These are phyloP conservation scores for Danio jaintianensis DNA, from an alignment of 2,797 vertebrate genomes.

Conservation along the genomic window DNA sequence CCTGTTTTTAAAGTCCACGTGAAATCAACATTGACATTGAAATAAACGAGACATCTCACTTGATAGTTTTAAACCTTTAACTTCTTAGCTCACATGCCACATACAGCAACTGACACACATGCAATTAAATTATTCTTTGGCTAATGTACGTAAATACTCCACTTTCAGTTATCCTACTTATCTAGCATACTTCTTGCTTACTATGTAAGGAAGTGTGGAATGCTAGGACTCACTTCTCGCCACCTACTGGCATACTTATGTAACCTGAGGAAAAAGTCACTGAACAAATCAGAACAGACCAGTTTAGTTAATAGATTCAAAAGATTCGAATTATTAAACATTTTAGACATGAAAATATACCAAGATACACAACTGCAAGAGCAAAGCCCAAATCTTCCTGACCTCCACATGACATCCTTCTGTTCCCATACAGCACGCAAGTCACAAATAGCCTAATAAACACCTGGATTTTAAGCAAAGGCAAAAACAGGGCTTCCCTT, in stretches of 20 bases:
- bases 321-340: neutral
- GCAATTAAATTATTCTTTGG: neutral
- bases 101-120: neutral
- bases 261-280: neutral
- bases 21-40: no score
- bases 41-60: neutral
- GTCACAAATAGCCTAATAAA: slow-evolving; percentile 15
- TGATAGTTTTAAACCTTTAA: neutral
- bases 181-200: neutral
- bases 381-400: neutral
- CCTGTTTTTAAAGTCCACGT: neutral
- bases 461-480: neutral
- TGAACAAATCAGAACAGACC: neutral
- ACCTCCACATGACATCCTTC: neutral
- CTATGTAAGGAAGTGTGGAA: neutral
- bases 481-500: slow-evolving; percentile 8
- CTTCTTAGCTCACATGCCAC: neutral
- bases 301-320: neutral
- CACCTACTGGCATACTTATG: neutral
- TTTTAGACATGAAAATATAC: neutral
- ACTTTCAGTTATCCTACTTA: neutral
- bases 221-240: neutral
- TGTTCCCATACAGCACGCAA: neutral
- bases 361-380: neutral
- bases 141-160: neutral